Percentiles rank a stretch among this genome's conserved stretches.
Conservation (phyloP, 2,797 vertebrate species). For the Lagodon rhomboides region DNA sequence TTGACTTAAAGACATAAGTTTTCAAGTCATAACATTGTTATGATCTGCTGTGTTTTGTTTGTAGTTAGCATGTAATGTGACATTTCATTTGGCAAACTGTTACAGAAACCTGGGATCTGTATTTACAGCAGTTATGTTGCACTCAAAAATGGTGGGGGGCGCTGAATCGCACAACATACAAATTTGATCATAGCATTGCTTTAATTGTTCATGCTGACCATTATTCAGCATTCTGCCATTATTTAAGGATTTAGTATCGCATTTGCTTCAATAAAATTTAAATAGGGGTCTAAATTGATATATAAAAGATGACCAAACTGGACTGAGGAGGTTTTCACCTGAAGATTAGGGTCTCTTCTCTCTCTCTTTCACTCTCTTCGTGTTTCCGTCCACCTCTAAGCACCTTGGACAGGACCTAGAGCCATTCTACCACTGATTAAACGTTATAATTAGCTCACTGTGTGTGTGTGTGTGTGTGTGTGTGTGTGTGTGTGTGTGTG, state of each 20-base stretch:
- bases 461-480: slow-evolving; percentile 57
- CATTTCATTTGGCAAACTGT: too few species aligned
- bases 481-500: slow-evolving; percentile 59
- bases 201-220: too few species aligned
- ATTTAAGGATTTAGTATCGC: not conserved
- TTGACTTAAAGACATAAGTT: too few species aligned
- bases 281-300: not conserved
- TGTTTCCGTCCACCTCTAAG: slow-evolving; percentile 81
- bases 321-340: slow-evolving; percentile 10
- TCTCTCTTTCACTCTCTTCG: slow-evolving; percentile 16
- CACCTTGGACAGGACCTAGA: slow-evolving; percentile 86
- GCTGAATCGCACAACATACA: too few species aligned
- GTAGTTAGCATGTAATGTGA: too few species aligned
- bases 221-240: too few species aligned
- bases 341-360: slow-evolving; percentile 20
- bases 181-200: too few species aligned
- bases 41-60: too few species aligned
- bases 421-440: slow-evolving; percentile 92
- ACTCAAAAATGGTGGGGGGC: too few species aligned
- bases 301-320: slow-evolving; percentile 1
- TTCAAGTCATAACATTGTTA: too few species aligned
- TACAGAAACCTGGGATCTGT: too few species aligned
- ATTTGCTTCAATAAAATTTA: not conserved
- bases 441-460: slow-evolving; percentile 92
- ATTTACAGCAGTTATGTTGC: too few species aligned